phyloP scores from a whole-genome alignment of 2,888 invertebrate species.

The Galeruca laticollis region DNA sequence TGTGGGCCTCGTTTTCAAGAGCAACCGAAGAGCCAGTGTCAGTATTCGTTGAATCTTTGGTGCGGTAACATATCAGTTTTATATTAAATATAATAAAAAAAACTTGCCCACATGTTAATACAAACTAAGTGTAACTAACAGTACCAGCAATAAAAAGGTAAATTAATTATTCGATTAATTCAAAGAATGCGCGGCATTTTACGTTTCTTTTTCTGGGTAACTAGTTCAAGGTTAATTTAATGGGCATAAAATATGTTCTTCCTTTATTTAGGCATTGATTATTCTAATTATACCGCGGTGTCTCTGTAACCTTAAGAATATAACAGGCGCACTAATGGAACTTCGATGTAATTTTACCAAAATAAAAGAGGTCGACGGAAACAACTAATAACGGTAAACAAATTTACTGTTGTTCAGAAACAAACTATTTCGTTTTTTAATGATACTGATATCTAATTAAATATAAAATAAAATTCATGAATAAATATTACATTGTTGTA shows the following conservation, averaged over 20 bases:
- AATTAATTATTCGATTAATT: constrained; percentile 1
- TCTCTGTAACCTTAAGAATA: background rate
- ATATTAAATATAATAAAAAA: constrained; percentile 19
- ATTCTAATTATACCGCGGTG: constrained; percentile 9
- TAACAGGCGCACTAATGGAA: constrained; percentile 4
- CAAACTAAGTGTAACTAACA: background rate
- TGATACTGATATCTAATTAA: background rate
- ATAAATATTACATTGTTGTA: too few species aligned
- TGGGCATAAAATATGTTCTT: background rate
- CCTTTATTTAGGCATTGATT: constrained; percentile 13
- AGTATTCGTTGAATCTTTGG: constrained; percentile 35
- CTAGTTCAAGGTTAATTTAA: constrained; percentile 13
- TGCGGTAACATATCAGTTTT: constrained; percentile 23
- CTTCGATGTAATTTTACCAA: background rate
- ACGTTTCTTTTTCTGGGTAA: constrained; percentile 6
- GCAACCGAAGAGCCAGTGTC: constrained; percentile 33
- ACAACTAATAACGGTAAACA: constrained; percentile 1
- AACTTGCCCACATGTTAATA: constrained; percentile 35
- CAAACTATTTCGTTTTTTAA: too few species aligned
- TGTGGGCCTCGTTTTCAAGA: constrained; percentile 33
- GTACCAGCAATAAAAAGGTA: constrained; percentile 1
- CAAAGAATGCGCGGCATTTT: background rate
- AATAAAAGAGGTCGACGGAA: constrained; percentile 16
- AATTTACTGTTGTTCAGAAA: background rate
- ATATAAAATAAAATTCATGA: background rate